A percentile compares a stretch with the other conserved stretches of the same genome.
Evolutionary conservation across 2,797 vertebrate species (phyloP).

Genomic region (Sebastes paucispinis): DNA sequence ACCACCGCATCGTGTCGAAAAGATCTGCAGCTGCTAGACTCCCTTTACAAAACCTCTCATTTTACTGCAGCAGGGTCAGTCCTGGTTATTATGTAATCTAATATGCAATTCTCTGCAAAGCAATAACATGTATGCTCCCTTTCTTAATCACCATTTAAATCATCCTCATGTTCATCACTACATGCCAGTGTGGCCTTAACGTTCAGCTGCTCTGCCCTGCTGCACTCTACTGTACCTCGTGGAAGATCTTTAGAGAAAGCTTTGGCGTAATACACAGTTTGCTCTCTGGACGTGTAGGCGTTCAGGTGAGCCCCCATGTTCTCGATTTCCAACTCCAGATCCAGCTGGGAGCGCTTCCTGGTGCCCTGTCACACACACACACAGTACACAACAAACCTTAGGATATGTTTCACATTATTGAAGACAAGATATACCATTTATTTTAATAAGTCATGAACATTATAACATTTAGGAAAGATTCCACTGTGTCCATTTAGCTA

Average conservation of each 20-base stretch:
- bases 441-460: background rate
- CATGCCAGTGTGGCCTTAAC: background rate
- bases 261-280: slow-evolving; percentile 98
- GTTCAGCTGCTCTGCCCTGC: background rate
- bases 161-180: background rate
- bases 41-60: too few species aligned
- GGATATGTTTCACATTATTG: background rate
- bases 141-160: background rate
- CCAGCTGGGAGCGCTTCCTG: slow-evolving; percentile 95
- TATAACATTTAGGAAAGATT: background rate
- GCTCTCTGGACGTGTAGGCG: slow-evolving; percentile 95
- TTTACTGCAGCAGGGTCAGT: too few species aligned
- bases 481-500: too few species aligned
- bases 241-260: slow-evolving; percentile 96
- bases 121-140: background rate
- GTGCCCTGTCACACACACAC: slow-evolving; percentile 85
- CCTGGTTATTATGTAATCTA: background rate
- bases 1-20: background rate
- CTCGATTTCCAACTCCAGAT: slow-evolving; percentile 97
- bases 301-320: slow-evolving; percentile 99
- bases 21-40: too few species aligned
- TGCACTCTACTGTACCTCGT: slow-evolving; percentile 82
- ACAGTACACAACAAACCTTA: background rate
- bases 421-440: background rate
- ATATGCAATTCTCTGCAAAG: background rate